Conservation (phyloP, 2,797 vertebrate genomes). For the Rhyacichthys aspro region DNA sequence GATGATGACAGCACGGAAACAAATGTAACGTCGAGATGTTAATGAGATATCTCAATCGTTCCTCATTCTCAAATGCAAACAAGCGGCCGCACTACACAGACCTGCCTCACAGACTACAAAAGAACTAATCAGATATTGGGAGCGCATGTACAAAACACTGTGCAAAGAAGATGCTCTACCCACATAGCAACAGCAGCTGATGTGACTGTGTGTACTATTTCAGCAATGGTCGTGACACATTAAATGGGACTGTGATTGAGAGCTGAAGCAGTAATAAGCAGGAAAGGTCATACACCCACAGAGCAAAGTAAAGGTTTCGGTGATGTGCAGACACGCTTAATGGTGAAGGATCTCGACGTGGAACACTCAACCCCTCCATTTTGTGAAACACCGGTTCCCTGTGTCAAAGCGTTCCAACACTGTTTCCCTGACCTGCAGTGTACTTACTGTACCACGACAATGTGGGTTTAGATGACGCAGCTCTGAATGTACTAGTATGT, state of each 20-base stretch:
- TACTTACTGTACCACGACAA: conserved; percentile 26
- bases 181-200: background rate
- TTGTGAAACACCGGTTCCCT: background rate
- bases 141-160: background rate
- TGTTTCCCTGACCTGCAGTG: conserved; percentile 33
- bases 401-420: conserved; percentile 36
- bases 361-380: conserved; percentile 19
- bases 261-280: background rate
- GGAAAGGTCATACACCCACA: background rate
- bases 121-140: background rate
- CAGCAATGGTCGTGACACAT: conserved; percentile 1
- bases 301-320: conserved; percentile 18
- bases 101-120: background rate
- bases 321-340: conserved; percentile 37
- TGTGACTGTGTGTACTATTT: conserved; percentile 5
- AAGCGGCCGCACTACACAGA: background rate
- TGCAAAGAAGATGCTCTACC: background rate
- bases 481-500: conserved; percentile 15
- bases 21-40: conserved; percentile 19
- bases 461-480: conserved; percentile 41
- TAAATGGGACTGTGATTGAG: conserved; percentile 6
- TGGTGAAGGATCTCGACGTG: conserved; percentile 18
- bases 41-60: conserved; percentile 30
- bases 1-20: conserved; percentile 38
- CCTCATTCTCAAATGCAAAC: background rate